Conservation (phyloP, 2,797 vertebrate species). For the Sebastes diploproa region DNA sequence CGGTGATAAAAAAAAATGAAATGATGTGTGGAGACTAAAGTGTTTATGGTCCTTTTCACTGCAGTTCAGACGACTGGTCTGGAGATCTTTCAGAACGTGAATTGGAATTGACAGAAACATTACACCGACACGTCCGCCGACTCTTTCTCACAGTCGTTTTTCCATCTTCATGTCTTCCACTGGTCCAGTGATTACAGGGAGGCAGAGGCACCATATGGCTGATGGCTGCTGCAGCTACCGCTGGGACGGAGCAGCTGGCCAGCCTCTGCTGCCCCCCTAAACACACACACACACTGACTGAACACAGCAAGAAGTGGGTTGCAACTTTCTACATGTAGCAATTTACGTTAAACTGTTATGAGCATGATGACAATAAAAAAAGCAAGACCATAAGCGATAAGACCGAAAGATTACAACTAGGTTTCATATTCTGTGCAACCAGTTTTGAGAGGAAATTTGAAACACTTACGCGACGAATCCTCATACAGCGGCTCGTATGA, state of each 20-base stretch:
- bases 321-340: not conserved
- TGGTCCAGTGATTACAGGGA: slow-evolving; percentile 22
- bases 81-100: not conserved
- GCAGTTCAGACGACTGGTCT: not conserved
- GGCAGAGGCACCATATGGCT: slow-evolving; percentile 42
- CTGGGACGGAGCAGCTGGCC: slow-evolving; percentile 48
- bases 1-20: not conserved
- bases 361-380: not conserved
- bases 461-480: accelerated
- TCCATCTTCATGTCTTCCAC: slow-evolving; percentile 10
- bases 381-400: not conserved
- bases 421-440: not conserved
- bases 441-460: not conserved
- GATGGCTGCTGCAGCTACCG: slow-evolving; percentile 27
- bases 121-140: not conserved
- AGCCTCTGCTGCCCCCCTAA: too few relatives aligned
- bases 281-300: not conserved
- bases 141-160: slow-evolving; percentile 17
- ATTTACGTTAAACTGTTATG: not conserved
- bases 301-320: not conserved
- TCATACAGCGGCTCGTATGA: too few relatives aligned
- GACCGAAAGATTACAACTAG: not conserved
- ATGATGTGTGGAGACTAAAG: not conserved
- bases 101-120: slow-evolving; percentile 37
- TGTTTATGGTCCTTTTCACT: slow-evolving; percentile 5